phyloP scores from a whole-genome alignment of 2,113 vertebrate species.

The Xyrauchen texanus region DNA sequence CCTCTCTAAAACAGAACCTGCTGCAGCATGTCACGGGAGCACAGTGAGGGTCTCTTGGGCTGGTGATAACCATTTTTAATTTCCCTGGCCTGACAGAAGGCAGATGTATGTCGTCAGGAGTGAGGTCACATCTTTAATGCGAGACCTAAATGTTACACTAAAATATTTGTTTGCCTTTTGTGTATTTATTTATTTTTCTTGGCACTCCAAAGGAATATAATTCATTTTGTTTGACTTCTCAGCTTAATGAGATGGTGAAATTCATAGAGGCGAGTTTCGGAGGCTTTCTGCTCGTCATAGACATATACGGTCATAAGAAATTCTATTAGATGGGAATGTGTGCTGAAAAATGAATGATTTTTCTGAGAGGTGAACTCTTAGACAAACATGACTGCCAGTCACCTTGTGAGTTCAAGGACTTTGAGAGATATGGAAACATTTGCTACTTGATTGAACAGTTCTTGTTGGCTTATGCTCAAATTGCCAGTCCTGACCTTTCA shows the following conservation, averaged over 20 bases:
- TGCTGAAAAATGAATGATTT: slow-evolving; percentile 68
- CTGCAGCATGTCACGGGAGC: slow-evolving; percentile 28
- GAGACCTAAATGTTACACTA: slow-evolving; percentile 9
- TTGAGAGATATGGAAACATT: slow-evolving; percentile 64
- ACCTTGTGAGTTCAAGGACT: slow-evolving; percentile 71
- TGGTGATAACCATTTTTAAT: slow-evolving; percentile 40
- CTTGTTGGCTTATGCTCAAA: slow-evolving; percentile 63
- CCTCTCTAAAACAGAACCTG: slow-evolving; percentile 37
- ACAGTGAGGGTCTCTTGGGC: slow-evolving; percentile 28
- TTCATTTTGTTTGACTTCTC: neutral
- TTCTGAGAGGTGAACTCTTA: slow-evolving; percentile 1
- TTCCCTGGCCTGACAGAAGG: slow-evolving; percentile 11
- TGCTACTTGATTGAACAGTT: slow-evolving; percentile 65
- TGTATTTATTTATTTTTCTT: neutral
- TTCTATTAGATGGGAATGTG: slow-evolving; percentile 61
- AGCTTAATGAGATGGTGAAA: neutral
- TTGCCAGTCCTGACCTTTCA: slow-evolving; percentile 63
- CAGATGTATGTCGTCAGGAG: neutral
- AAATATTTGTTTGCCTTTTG: slow-evolving; percentile 15
- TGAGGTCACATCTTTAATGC: neutral
- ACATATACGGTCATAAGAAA: slow-evolving; percentile 52
- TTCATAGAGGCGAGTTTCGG: neutral
- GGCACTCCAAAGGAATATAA: neutral
- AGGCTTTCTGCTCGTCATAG: slow-evolving; percentile 49
- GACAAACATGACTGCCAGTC: slow-evolving; percentile 57